phyloP scores from a whole-genome alignment of 2,113 vertebrate species.

The Caranx melampygus region DNA sequence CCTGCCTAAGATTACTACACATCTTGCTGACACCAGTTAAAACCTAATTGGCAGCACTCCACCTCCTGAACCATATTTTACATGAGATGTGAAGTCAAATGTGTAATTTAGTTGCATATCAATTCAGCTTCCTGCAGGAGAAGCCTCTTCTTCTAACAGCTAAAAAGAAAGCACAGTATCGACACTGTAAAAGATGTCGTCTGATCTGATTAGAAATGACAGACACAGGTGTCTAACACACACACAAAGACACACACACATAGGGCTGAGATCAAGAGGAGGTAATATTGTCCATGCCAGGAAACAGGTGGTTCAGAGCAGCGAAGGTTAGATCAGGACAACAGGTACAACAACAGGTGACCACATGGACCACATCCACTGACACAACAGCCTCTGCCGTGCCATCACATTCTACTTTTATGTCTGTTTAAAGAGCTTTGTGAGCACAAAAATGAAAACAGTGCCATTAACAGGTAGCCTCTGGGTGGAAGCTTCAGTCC shows the following conservation, averaged over 20 bases:
- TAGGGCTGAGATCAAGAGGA: slow-evolving; percentile 18
- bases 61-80: slow-evolving; percentile 57
- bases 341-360: neutral
- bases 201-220: slow-evolving; percentile 36
- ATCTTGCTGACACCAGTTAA: slow-evolving; percentile 66
- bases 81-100: slow-evolving; percentile 55
- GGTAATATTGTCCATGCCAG: slow-evolving; percentile 23
- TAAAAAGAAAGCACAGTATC: slow-evolving; percentile 19
- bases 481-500: neutral
- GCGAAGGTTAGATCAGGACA: slow-evolving; percentile 7
- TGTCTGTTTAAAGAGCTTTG: neutral
- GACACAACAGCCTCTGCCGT: slow-evolving; percentile 5
- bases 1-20: slow-evolving; percentile 48
- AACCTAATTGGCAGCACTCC: slow-evolving; percentile 63
- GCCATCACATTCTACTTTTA: neutral
- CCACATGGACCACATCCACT: neutral
- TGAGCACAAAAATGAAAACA: neutral
- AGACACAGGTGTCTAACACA: neutral
- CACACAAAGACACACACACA: slow-evolving; percentile 1
- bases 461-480: neutral
- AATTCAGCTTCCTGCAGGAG: slow-evolving; percentile 49
- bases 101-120: slow-evolving; percentile 63
- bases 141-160: slow-evolving; percentile 32
- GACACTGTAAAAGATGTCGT: slow-evolving; percentile 11
- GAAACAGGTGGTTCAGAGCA: slow-evolving; percentile 7